Evolutionary conservation across 2,888 invertebrate species (phyloP), one percentile per base, ranked within the genome.

Genomic region (Eudemis profundana): DNA sequence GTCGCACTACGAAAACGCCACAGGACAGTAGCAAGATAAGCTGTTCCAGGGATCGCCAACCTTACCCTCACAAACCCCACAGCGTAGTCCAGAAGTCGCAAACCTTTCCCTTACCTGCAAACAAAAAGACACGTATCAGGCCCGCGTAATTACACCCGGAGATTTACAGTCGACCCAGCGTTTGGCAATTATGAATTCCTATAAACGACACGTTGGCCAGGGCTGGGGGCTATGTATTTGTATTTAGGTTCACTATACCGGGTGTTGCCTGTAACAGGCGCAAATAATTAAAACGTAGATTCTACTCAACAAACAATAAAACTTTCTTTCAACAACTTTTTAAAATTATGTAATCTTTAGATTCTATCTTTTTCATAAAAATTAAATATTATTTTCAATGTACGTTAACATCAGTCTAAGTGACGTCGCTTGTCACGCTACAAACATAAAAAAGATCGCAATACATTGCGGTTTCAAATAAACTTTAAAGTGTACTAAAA

Each of bases 121-220:
- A 69, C 70, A 73, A 83, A 78, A 81, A 79, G 64, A 64, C 63
- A 54, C 53, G 59, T 64, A 64, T 61, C 61, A 62, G 50, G 54
- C 59, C 51, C 59, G 23, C 27, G 62, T 63, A 67, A 63, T 60
- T 65, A 59, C 61, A 50, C 23, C 47, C 42, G 60, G 49, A 69
- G 71, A 72, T 72, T 70, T 70, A 72, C 67, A 68, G 65, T 61
- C 47, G 47, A 56, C 74, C 72, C 73, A 72, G 69, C 73, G 74
- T 70, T 74, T 74, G 77, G 82, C 83, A 83, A 86, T 86, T 85
- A 84, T 78, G 79, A 77, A 83, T 79, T 74, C 81, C 83, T 85
- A 86, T 86, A 86, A 85, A 87, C 67, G 68, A 62, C 69, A 66
- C 53, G 33, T 27, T 38, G 23, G 38, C 17, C 46, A 66, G 61